Base-by-base conservation (phyloP, 2,888 invertebrate species). In the Smittia sp. region DNA sequence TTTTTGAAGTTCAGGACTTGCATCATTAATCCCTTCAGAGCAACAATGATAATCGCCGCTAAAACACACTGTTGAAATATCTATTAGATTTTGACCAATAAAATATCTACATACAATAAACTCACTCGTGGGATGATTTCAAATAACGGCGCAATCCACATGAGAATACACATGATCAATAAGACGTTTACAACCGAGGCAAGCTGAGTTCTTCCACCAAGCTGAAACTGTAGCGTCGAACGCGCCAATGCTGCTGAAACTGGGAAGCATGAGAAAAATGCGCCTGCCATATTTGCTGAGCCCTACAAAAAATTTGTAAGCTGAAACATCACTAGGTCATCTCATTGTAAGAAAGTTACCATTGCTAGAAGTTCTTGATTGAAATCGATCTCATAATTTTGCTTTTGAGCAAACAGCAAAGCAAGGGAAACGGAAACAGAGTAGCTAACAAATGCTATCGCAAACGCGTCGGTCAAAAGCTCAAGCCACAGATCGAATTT, bases 121-220 rank as follows among this genome's bases (percentile, higher is more conserved):
- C 6, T 52, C 79, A 85, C 85, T 75, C 86, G 86, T 72, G 97
- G 97, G 75, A 97, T 83, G 46, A 89, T 86, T 81, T 93, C 90
- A 81, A 97, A 94, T 80, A 93, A 90, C 27, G 94, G 94, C 0
- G 94, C 96, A 75, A 96, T 86, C 87, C 92, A 92, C 73, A 96
- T 84, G 75, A 97, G 83, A 68, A 96, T 92, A 76, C 90, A 84
- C 1, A 95, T 83, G 15, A 97, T 83, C 32, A 96, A 84, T 0
- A 80, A 70, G 75, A 92, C 91, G 1, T 94, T 93, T 68, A 96
- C 86, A 20, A 95, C 79, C 0, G 93, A 91, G 1, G 94, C 91
- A 63, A 92, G 76, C 79, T 94, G 93, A 0, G 95, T 94, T 78
- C 88, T 91, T 41, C 93, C 92, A 11, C 96, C 96, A 0, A 89